Evolutionary conservation across 1,140 invertebrate genomes (phyloP), one percentile per base, ranked within the genome.

Genomic region (Kradibia gibbosae): DNA sequence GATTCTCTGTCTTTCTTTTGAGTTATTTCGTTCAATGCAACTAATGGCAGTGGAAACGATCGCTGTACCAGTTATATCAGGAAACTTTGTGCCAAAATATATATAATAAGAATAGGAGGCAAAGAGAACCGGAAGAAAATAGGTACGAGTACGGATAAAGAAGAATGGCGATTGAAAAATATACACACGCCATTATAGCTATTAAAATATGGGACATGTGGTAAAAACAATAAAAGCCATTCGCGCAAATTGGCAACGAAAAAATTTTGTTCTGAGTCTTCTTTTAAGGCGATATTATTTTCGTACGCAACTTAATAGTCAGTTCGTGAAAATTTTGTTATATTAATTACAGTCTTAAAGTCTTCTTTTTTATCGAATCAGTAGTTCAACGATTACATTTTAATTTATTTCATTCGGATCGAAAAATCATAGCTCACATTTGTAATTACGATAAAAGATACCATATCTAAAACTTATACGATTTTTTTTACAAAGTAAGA

Each of bases 211-310:
- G 86, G 85, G 80, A 31, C 36, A 82, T 84, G 80, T 83, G 81
- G 82, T 85, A 86, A 81, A 84, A 83, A 88, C 90, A 90, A 91
- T 91, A 91, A 91, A 91, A 90, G 91, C 90, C 90, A 91, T 90
- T 91, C 90, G 90, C 91, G 90, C 91, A 90, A 91, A 90, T 90
- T 91, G 88, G 88, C 90, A 91, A 91, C 91, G 90, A 91, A 90
- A 89, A 91, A 91, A 91, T 90, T 91, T 91, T 91, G 87, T 88
- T 87, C 87, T 86, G 87, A 89, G 88, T 89, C 85, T 74, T 48
- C 55, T 79, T n/a, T n/a, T n/a, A n/a, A n/a, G n/a, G n/a, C n/a
- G n/a, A n/a, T n/a, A n/a, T n/a, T n/a, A n/a, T n/a, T n/a, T n/a
- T n/a, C n/a, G n/a, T n/a, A n/a, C n/a, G n/a, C n/a, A n/a, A n/a